These are phyloP conservation scores for Jacana jacana DNA, from an alignment of 2,113 vertebrate species.

Conservation along the genomic window DNA sequence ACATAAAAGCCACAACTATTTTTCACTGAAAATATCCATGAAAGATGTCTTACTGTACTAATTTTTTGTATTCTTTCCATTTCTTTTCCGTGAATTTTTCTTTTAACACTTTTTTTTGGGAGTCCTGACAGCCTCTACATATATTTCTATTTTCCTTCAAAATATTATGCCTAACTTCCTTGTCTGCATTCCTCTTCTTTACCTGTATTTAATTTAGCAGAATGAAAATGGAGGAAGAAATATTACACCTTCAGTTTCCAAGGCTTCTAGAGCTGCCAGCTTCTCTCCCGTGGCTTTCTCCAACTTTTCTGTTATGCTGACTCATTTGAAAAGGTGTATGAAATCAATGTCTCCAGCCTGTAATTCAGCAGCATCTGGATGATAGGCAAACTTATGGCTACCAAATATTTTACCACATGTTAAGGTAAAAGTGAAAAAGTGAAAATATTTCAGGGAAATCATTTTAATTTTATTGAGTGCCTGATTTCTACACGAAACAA, in stretches of 20 bases:
- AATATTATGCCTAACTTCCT: neutral
- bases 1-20: neutral
- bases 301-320: constrained; percentile 77
- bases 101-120: neutral
- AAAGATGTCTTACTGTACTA: neutral
- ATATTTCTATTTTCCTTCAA: neutral
- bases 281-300: constrained; percentile 76
- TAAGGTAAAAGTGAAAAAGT: neutral
- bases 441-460: neutral
- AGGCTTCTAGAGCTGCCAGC: constrained; percentile 69
- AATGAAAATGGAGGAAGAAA: neutral
- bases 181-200: neutral
- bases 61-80: neutral
- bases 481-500: neutral
- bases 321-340: constrained; percentile 74
- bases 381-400: constrained; percentile 74
- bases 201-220: neutral
- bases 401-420: constrained; percentile 79
- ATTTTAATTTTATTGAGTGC: neutral
- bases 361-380: constrained; percentile 77
- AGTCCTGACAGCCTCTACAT: neutral
- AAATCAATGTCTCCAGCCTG: constrained; percentile 74
- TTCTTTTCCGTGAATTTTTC: neutral
- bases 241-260: constrained; percentile 5
- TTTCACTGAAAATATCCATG: neutral